Evolutionary conservation across 2,797 vertebrate genomes (phyloP).

Genomic region (Anabacerthia variegaticeps): DNA sequence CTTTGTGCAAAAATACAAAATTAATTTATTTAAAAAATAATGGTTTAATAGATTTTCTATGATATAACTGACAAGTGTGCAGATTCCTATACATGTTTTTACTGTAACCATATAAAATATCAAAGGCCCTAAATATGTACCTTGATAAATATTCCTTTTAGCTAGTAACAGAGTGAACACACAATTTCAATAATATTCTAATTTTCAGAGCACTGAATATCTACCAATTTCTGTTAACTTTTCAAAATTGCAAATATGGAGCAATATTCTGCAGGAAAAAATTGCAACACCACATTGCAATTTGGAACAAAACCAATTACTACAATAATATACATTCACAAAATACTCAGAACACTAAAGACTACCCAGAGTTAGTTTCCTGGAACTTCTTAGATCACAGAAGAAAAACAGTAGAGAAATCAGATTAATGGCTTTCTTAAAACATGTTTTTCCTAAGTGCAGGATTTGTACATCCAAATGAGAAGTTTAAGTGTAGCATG

Average conservation of each 20-base stretch:
- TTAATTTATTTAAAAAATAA: not conserved
- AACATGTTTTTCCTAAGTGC: conserved; percentile 9
- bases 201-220: not conserved
- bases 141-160: not conserved
- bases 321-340: not conserved
- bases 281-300: not conserved
- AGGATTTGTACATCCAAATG: conserved; percentile 23
- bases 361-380: not conserved
- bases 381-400: conserved; percentile 20
- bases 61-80: not conserved
- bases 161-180: not conserved
- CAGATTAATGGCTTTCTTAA: conserved; percentile 29
- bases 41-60: not conserved
- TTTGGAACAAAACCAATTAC: not conserved
- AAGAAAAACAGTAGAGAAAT: conserved; percentile 31
- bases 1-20: not conserved
- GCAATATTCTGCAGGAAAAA: not conserved
- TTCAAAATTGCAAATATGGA: not conserved
- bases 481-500: conserved; percentile 2
- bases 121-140: not conserved
- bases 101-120: not conserved
- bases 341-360: not conserved
- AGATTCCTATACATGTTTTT: not conserved
- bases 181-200: not conserved
- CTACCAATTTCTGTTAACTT: not conserved